phyloP scores from a whole-genome alignment of 2,113 vertebrate genomes.

The Pithys albifrons region DNA sequence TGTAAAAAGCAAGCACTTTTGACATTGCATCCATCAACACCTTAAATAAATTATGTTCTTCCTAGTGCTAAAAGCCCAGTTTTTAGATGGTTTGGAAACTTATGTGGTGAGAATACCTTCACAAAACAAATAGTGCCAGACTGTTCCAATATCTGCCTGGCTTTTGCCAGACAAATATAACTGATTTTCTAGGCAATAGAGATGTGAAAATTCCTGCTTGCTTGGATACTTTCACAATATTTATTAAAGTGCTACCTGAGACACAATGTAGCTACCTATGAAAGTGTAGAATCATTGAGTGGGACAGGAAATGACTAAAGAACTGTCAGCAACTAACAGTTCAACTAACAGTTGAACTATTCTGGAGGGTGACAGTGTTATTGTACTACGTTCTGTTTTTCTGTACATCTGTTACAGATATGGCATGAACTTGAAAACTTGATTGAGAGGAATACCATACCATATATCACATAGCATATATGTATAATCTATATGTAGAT shows the following conservation, averaged over 20 bases:
- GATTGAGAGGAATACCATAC: neutral
- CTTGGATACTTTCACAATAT: neutral
- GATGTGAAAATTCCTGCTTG: neutral
- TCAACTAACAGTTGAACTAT: neutral
- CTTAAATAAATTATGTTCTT: neutral
- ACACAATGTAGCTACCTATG: neutral
- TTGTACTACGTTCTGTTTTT: neutral
- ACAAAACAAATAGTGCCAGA: neutral
- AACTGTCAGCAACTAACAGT: neutral
- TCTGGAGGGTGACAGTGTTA: neutral
- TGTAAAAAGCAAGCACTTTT: neutral
- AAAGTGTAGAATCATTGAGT: neutral
- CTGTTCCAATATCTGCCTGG: neutral
- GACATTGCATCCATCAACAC: neutral
- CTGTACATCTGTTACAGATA: neutral
- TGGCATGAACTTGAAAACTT: neutral
- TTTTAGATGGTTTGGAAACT: neutral
- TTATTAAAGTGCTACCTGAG: neutral
- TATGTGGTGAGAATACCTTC: neutral
- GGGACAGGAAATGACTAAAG: neutral
- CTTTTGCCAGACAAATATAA: neutral
- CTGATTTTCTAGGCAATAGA: neutral
- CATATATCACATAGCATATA: neutral
- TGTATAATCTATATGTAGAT: neutral
- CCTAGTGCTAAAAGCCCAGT: neutral